Conservation (phyloP, 2,888 invertebrate species). For the Octonoba sinensis region DNA sequence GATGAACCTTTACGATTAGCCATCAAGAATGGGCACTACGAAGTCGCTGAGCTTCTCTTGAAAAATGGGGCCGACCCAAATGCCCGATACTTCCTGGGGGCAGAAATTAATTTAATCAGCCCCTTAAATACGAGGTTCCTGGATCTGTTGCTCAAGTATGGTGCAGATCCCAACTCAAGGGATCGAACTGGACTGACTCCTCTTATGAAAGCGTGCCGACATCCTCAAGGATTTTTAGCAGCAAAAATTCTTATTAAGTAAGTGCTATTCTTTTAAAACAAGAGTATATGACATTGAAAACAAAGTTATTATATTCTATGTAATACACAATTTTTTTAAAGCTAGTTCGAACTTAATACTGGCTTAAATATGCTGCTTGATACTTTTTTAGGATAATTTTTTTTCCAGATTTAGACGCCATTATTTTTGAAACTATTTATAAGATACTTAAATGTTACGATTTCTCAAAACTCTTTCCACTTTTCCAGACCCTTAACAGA, state of each 20-base stretch:
- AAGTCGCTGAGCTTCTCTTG: conserved; percentile 77
- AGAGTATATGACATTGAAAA: too few relatives aligned
- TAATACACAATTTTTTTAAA: too few relatives aligned
- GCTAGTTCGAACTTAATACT: too few relatives aligned
- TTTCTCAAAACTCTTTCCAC: too few relatives aligned
- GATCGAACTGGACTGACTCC: conserved; percentile 90
- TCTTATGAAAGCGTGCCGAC: conserved; percentile 89
- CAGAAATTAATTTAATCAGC: conserved; percentile 89
- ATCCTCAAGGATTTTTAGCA: conserved; percentile 82
- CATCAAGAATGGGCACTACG: conserved; percentile 85
- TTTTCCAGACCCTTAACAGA: too few relatives aligned
- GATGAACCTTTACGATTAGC: conserved; percentile 92
- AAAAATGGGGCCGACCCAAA: conserved; percentile 91
- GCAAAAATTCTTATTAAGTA: conserved; percentile 81
- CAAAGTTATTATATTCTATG: too few relatives aligned
- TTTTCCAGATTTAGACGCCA: too few relatives aligned
- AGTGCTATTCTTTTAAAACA: too few relatives aligned
- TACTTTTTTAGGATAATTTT: too few relatives aligned
- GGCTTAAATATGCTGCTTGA: too few relatives aligned
- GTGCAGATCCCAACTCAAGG: conserved; percentile 88
- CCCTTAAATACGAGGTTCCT: conserved; percentile 83
- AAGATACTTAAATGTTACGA: too few relatives aligned
- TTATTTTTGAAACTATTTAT: too few relatives aligned
- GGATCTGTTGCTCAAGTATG: conserved; percentile 84
- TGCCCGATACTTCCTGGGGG: conserved; percentile 81